Evolutionary conservation across 53 echinoderm and acorn worm species (phyloP), one percentile per base, ranked within the genome.

Genomic region (Temnopleurus reevesii): DNA sequence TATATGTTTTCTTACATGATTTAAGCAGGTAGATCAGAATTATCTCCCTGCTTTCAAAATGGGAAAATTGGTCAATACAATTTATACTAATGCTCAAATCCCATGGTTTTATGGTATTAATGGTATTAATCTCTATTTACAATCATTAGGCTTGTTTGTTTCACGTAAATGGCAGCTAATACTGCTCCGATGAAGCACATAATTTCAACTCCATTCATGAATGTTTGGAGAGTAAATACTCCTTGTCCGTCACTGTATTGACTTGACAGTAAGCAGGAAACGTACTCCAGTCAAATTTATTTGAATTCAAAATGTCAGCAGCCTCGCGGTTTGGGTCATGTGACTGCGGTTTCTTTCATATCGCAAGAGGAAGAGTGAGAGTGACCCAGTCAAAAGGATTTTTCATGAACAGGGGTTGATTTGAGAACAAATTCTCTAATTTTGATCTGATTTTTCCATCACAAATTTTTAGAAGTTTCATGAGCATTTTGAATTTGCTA

Each of bases 301-400:
- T 45, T 45, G 77, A 45, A 77, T 45, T 77, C 77, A 77, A 45
- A 77, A 77, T 77, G 77, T 45, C 77, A 77, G 24, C 44, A 77
- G 45, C 31, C 38, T 77, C 15, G 63, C 15, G 15, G 10, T 63
- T 17, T 13, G 63, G n/a, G 63, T 17, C 30, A 63, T 63, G 30
- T 33, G 63, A 63, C 63, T 31, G 63, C 34, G 63, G 63, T 28
- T 63, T 10, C 30, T 33, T 31, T 63, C 63, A 15, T 33, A 1
- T 17, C 4, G 34, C 34, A 31, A 63, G 34, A 4, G 29, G 9
- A 29, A 59, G 29, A n/a, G n/a, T n/a, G n/a, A n/a, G n/a, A n/a
- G n/a, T n/a, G n/a, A n/a, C n/a, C n/a, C n/a, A n/a, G n/a, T n/a
- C n/a, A n/a, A n/a, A n/a, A n/a, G n/a, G n/a, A n/a, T n/a, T n/a